phyloP scores from a whole-genome alignment of 2,888 invertebrate species.

The Drosophila affinis region DNA sequence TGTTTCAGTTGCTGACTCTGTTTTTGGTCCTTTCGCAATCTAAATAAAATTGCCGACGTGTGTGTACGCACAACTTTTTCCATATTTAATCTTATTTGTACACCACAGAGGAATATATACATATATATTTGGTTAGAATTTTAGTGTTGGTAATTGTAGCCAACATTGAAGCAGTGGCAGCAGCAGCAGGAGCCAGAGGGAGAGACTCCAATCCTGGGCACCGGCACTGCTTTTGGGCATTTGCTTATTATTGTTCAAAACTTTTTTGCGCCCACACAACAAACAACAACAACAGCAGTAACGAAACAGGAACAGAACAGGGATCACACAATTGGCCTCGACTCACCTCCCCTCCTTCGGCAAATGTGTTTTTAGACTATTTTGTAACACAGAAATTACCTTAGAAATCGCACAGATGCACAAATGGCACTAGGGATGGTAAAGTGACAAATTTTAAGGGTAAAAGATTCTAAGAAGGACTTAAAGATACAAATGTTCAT shows the following conservation, averaged over 20 bases:
- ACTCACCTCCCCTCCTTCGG: constrained; percentile 14
- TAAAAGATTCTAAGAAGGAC: too few relatives aligned
- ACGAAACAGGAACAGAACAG: constrained; percentile 20
- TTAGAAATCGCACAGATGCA: constrained; percentile 40
- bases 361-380: constrained; percentile 59
- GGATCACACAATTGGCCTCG: constrained; percentile 45
- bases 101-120: not conserved
- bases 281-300: constrained; percentile 2
- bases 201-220: constrained; percentile 47
- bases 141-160: constrained; percentile 45
- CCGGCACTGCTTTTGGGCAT: constrained; percentile 69
- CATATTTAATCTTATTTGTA: constrained; percentile 79
- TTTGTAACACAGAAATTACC: constrained; percentile 64
- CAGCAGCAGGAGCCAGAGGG: constrained; percentile 7
- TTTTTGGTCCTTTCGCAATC: constrained; percentile 65
- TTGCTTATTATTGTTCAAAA: constrained; percentile 80
- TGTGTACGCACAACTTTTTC: constrained; percentile 78
- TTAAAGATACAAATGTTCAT: too few relatives aligned
- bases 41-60: constrained; percentile 78
- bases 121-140: constrained; percentile 26
- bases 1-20: constrained; percentile 46
- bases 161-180: constrained; percentile 14
- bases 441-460: constrained; percentile 5
- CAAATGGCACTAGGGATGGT: constrained; percentile 58
- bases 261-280: constrained; percentile 68